These are phyloP conservation scores for Bacillus rossius DNA, from an alignment of 1,140 invertebrate species.

Conservation along the genomic window DNA sequence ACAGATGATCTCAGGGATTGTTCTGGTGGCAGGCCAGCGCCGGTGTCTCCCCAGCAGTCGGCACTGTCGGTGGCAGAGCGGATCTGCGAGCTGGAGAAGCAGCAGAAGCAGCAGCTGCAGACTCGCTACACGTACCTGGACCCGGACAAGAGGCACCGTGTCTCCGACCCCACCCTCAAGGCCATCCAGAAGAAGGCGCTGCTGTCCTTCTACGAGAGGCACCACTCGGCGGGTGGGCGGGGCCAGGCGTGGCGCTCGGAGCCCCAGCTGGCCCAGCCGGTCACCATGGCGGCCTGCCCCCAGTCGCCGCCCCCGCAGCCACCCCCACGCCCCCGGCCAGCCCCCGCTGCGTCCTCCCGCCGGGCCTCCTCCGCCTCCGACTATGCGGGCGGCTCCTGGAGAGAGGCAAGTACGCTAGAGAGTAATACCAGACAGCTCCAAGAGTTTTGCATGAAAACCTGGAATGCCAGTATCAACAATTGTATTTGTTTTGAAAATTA, in stretches of 20 bases:
- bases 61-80: constrained; percentile 65
- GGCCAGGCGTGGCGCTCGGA: constrained; percentile 53
- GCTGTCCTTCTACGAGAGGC: constrained; percentile 76
- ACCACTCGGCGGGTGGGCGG: constrained; percentile 43
- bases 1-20: too few species aligned
- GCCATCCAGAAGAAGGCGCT: constrained; percentile 84
- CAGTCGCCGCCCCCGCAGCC: constrained; percentile 24
- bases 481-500: neutral
- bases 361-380: constrained; percentile 63
- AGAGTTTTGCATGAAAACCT: neutral
- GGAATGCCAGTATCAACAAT: neutral
- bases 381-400: constrained; percentile 46
- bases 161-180: constrained; percentile 72
- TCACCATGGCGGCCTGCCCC: constrained; percentile 7
- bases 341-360: constrained; percentile 51
- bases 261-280: constrained; percentile 43
- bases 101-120: constrained; percentile 38
- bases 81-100: constrained; percentile 64
- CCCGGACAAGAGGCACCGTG: constrained; percentile 66
- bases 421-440: neutral
- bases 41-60: constrained; percentile 42
- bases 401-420: constrained; percentile 25
- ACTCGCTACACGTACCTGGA: constrained; percentile 65
- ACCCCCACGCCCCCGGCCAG: constrained; percentile 42
- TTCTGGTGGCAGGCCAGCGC: constrained; percentile 25